Conservation (phyloP, 2,113 vertebrate genomes). For the Larimichthys polyactis region DNA sequence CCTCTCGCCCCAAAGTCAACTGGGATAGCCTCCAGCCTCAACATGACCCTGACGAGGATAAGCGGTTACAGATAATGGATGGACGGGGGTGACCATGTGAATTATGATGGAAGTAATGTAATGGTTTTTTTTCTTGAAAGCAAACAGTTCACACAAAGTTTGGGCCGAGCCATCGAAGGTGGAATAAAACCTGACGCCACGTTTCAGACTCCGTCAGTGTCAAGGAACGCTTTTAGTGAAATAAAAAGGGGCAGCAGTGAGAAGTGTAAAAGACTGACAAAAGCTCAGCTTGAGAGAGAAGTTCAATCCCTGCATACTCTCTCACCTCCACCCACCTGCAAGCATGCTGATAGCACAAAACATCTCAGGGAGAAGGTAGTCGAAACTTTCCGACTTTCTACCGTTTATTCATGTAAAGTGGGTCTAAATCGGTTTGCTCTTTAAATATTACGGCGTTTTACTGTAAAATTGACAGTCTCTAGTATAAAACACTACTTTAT, state of each 20-base stretch:
- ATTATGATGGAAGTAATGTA: neutral
- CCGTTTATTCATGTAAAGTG: too few species aligned
- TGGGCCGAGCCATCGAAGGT: neutral
- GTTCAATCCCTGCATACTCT: neutral
- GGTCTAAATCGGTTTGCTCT: too few species aligned
- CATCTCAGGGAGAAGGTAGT: conserved; percentile 6
- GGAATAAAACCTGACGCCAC: neutral
- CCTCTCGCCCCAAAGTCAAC: too few species aligned
- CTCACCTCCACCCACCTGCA: neutral
- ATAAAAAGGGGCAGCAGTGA: neutral
- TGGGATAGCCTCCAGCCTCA: too few species aligned
- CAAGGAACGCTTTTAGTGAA: neutral
- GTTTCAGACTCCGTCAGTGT: neutral
- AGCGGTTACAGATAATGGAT: too few species aligned
- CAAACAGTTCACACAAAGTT: neutral
- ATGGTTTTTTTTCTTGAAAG: neutral
- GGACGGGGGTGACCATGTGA: neutral
- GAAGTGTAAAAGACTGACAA: neutral
- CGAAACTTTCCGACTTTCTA: too few species aligned
- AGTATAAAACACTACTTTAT: too few species aligned
- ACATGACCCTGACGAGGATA: too few species aligned
- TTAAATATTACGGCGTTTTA: too few species aligned
- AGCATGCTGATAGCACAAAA: neutral
- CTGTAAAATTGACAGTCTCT: too few species aligned
- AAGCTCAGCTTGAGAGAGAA: neutral